phyloP scores from a whole-genome alignment of 1,140 invertebrate genomes.

The Heliconius himera region DNA sequence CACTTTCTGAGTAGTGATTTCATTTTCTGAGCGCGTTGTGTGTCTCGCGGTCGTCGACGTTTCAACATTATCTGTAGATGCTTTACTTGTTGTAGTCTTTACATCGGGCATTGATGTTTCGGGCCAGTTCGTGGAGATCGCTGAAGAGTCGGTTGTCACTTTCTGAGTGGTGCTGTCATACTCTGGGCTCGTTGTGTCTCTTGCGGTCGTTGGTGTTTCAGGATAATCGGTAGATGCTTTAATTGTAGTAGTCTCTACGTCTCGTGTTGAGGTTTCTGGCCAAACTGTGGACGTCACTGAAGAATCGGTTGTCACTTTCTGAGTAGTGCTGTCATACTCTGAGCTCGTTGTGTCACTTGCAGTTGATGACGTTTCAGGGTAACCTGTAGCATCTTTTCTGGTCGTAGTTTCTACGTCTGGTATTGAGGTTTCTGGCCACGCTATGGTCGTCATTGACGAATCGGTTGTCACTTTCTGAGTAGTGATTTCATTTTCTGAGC shows the following conservation, averaged over 20 bases:
- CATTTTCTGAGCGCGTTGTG: too few species aligned
- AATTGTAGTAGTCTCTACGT: too few species aligned
- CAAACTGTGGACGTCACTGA: conserved; percentile 11
- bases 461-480: background rate
- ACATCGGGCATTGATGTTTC: background rate
- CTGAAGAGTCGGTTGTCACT: background rate
- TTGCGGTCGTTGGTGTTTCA: background rate
- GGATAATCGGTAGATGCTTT: background rate
- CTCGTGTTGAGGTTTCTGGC: background rate
- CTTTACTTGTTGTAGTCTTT: background rate
- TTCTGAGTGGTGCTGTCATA: background rate
- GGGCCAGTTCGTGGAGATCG: background rate
- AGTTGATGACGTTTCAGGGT: background rate
- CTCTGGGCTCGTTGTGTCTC: background rate
- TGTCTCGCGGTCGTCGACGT: too few species aligned
- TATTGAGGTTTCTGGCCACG: background rate
- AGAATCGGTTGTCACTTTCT: background rate
- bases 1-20: too few species aligned
- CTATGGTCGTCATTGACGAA: background rate
- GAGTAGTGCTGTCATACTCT: conserved; percentile 11
- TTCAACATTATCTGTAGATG: too few species aligned
- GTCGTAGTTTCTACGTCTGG: background rate
- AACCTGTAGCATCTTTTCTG: background rate
- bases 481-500: background rate
- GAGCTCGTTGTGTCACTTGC: conserved; percentile 21